Evolutionary conservation across 1,140 invertebrate genomes (phyloP).

Genomic region (Vanessa atalanta): DNA sequence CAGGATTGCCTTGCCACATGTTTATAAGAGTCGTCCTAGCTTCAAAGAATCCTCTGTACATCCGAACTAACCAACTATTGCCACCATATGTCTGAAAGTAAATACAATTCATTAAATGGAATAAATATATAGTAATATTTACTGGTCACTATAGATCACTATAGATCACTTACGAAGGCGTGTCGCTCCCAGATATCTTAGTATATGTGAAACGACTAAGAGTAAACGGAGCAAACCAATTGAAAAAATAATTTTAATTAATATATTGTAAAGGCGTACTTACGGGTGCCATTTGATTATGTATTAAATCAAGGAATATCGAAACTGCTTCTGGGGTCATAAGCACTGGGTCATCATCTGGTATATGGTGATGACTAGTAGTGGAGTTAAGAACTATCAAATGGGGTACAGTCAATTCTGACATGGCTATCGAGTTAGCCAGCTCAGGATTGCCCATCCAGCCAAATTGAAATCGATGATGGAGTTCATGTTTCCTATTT

Average conservation of each 20-base stretch:
- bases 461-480: conserved; percentile 94
- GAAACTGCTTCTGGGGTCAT: conserved; percentile 90
- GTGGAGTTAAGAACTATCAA: conserved; percentile 94
- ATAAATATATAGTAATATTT: no score
- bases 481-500: conserved; percentile 88
- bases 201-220: no score
- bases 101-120: not conserved
- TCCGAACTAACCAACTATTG: conserved; percentile 85
- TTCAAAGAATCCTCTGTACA: conserved; percentile 91
- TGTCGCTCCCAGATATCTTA: no score
- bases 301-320: conserved; percentile 88
- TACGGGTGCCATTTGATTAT: conserved; percentile 87
- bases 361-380: conserved; percentile 94
- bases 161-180: no score
- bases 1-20: conserved; percentile 96
- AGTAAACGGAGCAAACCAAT: no score
- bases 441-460: conserved; percentile 93
- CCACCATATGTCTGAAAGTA: conserved; percentile 88
- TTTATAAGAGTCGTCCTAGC: conserved; percentile 85
- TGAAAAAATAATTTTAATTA: no score
- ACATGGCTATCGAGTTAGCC: conserved; percentile 95
- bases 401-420: conserved; percentile 89
- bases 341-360: conserved; percentile 90
- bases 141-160: not conserved
- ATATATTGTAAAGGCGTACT: conserved; percentile 41